phyloP scores from a whole-genome alignment of 2,113 vertebrate species.

The Erythrocercus mccallii region DNA sequence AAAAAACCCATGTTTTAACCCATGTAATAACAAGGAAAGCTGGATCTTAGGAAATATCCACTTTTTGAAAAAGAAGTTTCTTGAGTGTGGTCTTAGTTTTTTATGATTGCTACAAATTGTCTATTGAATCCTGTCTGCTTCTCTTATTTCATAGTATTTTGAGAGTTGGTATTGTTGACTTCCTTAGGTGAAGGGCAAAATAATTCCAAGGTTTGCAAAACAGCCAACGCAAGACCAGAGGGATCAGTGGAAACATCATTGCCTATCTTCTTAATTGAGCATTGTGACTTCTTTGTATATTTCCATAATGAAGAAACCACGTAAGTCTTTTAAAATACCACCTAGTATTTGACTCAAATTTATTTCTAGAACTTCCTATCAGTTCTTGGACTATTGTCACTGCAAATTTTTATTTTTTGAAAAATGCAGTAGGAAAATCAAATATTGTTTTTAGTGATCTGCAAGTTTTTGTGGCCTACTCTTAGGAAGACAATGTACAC shows the following conservation, averaged over 20 bases:
- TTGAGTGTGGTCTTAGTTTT: not conserved
- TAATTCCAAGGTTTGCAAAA: not conserved
- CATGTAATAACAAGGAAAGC: not conserved
- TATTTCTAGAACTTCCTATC: not conserved
- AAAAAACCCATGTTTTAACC: not conserved
- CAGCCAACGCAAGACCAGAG: not conserved
- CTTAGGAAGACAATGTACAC: not conserved
- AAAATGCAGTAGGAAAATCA: not conserved
- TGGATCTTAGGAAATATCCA: not conserved
- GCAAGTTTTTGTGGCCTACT: not conserved
- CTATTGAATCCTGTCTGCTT: not conserved
- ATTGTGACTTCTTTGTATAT: slow-evolving; percentile 20
- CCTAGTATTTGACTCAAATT: not conserved
- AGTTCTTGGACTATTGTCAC: not conserved
- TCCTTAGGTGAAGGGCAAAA: slow-evolving; percentile 18
- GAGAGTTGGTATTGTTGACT: not conserved
- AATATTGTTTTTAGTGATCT: not conserved
- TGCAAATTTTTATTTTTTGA: not conserved
- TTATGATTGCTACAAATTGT: not conserved
- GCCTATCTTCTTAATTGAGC: slow-evolving; percentile 75
- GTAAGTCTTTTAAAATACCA: slow-evolving; percentile 60
- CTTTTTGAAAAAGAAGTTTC: not conserved
- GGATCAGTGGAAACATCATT: slow-evolving; percentile 67
- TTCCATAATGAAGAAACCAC: not conserved
- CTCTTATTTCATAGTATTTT: not conserved